Evolutionary conservation across 1,140 invertebrate genomes (phyloP).

Genomic region (Leucophenga varia): DNA sequence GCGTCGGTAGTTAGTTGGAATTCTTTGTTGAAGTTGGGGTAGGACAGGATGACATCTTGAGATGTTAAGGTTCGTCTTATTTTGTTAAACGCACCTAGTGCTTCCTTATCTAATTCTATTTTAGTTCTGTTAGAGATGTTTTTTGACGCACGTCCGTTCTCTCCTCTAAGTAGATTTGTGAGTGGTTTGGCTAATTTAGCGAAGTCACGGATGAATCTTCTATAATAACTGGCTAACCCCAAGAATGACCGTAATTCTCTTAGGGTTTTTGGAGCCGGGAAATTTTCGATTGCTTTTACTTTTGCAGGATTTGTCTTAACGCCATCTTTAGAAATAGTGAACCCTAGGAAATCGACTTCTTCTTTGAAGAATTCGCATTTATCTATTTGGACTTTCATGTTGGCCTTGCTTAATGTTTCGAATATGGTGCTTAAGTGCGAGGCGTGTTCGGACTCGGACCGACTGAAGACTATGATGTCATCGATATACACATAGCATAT

Average conservation of each 20-base stretch:
- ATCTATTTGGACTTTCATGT: too few relatives aligned
- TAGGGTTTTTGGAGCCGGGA: not conserved
- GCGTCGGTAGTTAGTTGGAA: constrained; percentile 1
- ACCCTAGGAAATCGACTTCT: not conserved
- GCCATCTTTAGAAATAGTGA: not conserved
- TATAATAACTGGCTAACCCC: not conserved
- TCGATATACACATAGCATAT: too few relatives aligned
- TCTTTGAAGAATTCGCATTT: constrained; percentile 50
- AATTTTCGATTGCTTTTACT: not conserved
- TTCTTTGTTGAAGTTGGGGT: constrained; percentile 33
- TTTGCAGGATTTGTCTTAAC: not conserved
- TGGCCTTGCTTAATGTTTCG: constrained; percentile 38
- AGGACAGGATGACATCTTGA: constrained; percentile 31
- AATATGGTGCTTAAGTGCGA: constrained; percentile 2
- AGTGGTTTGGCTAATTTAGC: not conserved
- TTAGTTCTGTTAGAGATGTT: constrained; percentile 2
- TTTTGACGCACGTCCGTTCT: constrained; percentile 43
- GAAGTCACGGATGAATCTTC: not conserved
- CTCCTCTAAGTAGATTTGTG: constrained; percentile 5
- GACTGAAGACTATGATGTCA: too few relatives aligned
- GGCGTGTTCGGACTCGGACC: too few relatives aligned
- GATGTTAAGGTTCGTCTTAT: not conserved
- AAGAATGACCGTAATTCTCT: constrained; percentile 49
- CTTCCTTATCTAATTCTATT: not conserved
- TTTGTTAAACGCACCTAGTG: not conserved